Evolutionary conservation across 2,113 vertebrate species (phyloP), one percentile per base, ranked within the genome.

Genomic region (Ariopsis seemanni): DNA sequence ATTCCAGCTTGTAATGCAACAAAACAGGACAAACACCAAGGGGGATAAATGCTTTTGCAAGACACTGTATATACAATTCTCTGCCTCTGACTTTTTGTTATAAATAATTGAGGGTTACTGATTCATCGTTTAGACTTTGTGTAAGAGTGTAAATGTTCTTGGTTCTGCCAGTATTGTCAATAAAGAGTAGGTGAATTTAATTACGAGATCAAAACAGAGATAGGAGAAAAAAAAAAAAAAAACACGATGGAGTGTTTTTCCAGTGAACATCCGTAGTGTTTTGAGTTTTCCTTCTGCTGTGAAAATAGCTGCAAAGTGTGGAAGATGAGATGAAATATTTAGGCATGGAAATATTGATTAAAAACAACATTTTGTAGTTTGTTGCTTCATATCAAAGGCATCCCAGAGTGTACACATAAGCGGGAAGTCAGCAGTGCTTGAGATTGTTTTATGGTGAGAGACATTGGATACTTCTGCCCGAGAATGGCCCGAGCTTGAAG

Each of bases 271-370:
- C 83, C 72, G 80, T 3, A 50, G 53, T 53, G 67, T 67, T 67
- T 82, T 7, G 20, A 55, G 15, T 69, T 34, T 27, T 30, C 14
- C 12, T 30, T 71, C 20, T 53, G 20, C 71, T 2, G 12, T 10
- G 72, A 74, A 83, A 80, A 77, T n/a, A 72, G 58, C 57, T 25
- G 80, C 80, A 42, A 72, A 86, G 25, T 17, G 4, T 72, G 58
- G 53, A 75, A 75, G 30, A 75, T 65, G n/a, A 58, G 79, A 82
- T 82, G 63, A 82, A 82, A 53, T 79, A 67, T 86, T 79, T 27
- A 71, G 79, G 34, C 53, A 94, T 95, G 91, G 91, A 95, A 95
- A 95, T 95, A 94, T 94, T 94, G 93, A 95, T 95, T 92, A 94
- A 94, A 94, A 92, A 25, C 91, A 92, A 93, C 93, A 94, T 93